Conservation (phyloP, 2,113 vertebrate genomes). For the Meriones unguiculatus region DNA sequence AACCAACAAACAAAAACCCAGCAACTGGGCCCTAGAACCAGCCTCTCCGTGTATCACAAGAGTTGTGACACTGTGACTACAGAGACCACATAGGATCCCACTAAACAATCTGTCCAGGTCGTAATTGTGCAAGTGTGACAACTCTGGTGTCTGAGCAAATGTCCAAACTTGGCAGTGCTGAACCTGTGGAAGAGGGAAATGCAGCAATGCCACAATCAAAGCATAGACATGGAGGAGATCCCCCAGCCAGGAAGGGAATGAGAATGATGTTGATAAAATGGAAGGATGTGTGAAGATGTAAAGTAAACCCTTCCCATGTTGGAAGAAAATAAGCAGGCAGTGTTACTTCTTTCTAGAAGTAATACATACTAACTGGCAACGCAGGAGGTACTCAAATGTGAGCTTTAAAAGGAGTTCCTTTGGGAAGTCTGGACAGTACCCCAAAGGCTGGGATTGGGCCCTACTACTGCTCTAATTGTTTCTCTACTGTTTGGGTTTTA, state of each 20-base stretch:
- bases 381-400: neutral
- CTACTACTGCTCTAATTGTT: neutral
- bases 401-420: neutral
- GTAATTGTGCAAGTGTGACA: neutral
- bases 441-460: neutral
- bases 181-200: neutral
- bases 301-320: neutral
- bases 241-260: neutral
- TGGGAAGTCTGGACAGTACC: neutral
- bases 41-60: neutral
- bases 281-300: neutral
- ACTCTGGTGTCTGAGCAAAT: neutral
- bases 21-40: neutral
- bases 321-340: slow-evolving; percentile 7
- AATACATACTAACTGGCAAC: neutral
- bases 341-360: neutral
- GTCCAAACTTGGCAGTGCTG: neutral
- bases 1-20: neutral
- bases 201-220: neutral
- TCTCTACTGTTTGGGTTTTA: slow-evolving; percentile 19
- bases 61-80: neutral
- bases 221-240: neutral
- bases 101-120: neutral
- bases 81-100: neutral
- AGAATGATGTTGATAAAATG: neutral